These are phyloP conservation scores for Gandaritis pyraliata DNA, from an alignment of 2,888 invertebrate species.

Conservation along the genomic window DNA sequence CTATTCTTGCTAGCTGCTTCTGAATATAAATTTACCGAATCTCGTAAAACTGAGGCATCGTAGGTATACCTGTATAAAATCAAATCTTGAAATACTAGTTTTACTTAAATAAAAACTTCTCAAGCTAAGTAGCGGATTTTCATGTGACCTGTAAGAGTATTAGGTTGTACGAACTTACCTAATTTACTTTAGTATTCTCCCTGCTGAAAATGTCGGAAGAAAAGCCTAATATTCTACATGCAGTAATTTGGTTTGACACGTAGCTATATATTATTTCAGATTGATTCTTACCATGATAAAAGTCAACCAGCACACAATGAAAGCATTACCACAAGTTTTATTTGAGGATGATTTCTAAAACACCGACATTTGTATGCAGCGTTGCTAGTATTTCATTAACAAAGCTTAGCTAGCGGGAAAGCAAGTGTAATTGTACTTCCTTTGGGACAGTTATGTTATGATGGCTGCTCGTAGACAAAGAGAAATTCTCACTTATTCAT, in stretches of 20 bases:
- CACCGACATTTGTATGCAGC: constrained; percentile 27
- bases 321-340: not conserved
- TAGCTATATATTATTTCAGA: not conserved
- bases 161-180: no score
- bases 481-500: constrained; percentile 64
- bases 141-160: no score
- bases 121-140: no score
- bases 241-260: no score
- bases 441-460: constrained; percentile 66
- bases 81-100: no score
- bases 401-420: constrained; percentile 62
- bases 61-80: no score
- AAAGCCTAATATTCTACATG: no score
- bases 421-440: constrained; percentile 68
- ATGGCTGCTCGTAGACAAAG: constrained; percentile 57
- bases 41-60: constrained; percentile 26
- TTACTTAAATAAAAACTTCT: no score
- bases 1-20: constrained; percentile 34
- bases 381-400: constrained; percentile 25
- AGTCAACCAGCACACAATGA: not conserved
- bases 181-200: no score
- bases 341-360: not conserved
- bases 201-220: no score
- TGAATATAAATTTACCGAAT: constrained; percentile 50
- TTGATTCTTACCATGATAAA: not conserved